phyloP scores from a whole-genome alignment of 2,797 vertebrate species.

The Lemur catta region DNA sequence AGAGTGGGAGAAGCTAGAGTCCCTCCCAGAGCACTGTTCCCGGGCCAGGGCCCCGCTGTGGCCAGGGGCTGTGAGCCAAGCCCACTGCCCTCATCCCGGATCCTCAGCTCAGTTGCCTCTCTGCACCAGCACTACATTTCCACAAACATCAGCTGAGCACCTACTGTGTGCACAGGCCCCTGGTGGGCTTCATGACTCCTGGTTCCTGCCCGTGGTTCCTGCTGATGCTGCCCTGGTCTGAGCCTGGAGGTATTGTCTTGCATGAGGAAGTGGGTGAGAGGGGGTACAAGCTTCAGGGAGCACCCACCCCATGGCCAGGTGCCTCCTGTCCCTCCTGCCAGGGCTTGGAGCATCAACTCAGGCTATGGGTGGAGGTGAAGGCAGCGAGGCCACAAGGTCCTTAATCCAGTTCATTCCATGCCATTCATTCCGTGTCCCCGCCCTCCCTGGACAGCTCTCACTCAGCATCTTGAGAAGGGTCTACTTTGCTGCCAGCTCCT shows the following conservation, averaged over 20 bases:
- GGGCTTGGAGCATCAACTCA: background rate
- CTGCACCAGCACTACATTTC: background rate
- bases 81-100: background rate
- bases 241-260: background rate
- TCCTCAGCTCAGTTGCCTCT: background rate
- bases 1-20: background rate
- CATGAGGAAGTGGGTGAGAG: background rate
- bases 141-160: background rate
- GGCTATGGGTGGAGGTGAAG: fast-evolving
- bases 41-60: background rate
- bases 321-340: background rate
- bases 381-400: fast-evolving
- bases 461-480: background rate
- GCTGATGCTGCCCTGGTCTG: fast-evolving
- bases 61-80: background rate
- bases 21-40: background rate
- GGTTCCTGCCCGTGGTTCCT: background rate
- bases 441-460: background rate
- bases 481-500: background rate
- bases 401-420: background rate
- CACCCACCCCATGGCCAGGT: background rate
- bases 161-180: background rate
- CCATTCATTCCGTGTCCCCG: fast-evolving
- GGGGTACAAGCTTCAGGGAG: background rate
- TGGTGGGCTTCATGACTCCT: fast-evolving